Base-by-base conservation (phyloP, 2,113 vertebrate species). In the Melanerpes aurifrons region DNA sequence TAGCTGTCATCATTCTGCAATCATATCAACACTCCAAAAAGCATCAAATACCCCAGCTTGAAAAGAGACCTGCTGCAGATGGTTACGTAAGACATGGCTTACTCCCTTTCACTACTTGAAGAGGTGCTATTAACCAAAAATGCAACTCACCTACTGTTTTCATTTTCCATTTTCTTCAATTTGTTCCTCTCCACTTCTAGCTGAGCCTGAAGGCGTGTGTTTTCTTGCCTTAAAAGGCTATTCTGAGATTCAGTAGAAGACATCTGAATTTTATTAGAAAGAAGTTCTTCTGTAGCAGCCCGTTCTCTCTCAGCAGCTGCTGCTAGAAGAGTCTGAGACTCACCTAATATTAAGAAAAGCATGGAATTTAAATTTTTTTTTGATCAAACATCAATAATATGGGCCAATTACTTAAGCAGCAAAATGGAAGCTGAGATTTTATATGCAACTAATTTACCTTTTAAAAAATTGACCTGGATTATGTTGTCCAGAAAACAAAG, bases 301-400 rank as follows among this genome's bases (percentile, higher is more conserved):
- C 98, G 98, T 92, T 99, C 99, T 94, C 98, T 99, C 95, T 99
- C 99, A 91, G 99, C 97, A 29, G 99, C 98, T 45, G 98, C 97
- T 40, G 99, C 99, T 86, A 99, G 97, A 95, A 99, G 98, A 37
- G 98, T 95, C 94, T 99, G 99, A 35, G 99, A 98, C 59, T 99
- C 99, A 75, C 96, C 99, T 99, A 95, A 66, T 18, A 58, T 66
- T 62, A 72, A 73, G 63, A 83, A 90, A 68, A 86, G 22, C 10
- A 86, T 0, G 2, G 16, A 66, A 67, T 48, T 73, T 53, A 29
- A 82, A 82, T 31, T 53, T 86, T 72, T 86, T 72, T 72, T 71
- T 54, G 15, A 31, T 50, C 24, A 70, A 76, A 32, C 4, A 71
- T 25, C 32, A 45, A 9, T 12, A 63, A 66, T 3, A 53, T 4